Evolutionary conservation across 2,113 vertebrate species (phyloP).

Genomic region (Archilochus colubris): DNA sequence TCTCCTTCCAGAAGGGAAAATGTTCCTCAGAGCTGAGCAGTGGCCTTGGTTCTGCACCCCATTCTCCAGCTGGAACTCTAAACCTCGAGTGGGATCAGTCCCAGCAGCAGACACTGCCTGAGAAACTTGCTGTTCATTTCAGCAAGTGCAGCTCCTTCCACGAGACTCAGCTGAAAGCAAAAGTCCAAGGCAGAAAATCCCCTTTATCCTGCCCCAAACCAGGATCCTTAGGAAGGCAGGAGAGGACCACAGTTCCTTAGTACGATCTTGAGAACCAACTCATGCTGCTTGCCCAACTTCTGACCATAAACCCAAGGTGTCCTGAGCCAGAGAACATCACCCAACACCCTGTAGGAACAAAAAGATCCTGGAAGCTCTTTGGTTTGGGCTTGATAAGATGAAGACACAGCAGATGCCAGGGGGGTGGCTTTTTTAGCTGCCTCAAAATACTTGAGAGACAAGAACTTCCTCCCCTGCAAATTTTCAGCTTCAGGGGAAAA

Average conservation of each 20-base stretch:
- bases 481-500: conserved; percentile 36
- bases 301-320: neutral
- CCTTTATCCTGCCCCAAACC: too few relatives aligned
- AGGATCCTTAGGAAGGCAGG: neutral
- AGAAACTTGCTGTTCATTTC: too few relatives aligned
- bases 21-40: too few relatives aligned
- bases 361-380: neutral
- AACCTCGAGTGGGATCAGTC: too few relatives aligned
- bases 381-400: neutral
- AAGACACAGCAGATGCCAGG: conserved; percentile 38
- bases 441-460: neutral
- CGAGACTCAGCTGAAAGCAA: too few relatives aligned
- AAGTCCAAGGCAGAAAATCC: too few relatives aligned
- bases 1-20: too few relatives aligned
- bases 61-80: too few relatives aligned
- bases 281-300: neutral
- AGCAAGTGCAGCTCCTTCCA: too few relatives aligned
- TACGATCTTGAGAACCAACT: neutral
- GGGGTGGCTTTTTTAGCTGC: conserved; percentile 43
- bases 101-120: too few relatives aligned
- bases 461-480: conserved; percentile 12
- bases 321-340: neutral
- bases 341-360: neutral
- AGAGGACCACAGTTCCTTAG: neutral
- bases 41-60: too few relatives aligned